Evolutionary conservation across 2,888 invertebrate species (phyloP).

Genomic region (Idaea straminata): DNA sequence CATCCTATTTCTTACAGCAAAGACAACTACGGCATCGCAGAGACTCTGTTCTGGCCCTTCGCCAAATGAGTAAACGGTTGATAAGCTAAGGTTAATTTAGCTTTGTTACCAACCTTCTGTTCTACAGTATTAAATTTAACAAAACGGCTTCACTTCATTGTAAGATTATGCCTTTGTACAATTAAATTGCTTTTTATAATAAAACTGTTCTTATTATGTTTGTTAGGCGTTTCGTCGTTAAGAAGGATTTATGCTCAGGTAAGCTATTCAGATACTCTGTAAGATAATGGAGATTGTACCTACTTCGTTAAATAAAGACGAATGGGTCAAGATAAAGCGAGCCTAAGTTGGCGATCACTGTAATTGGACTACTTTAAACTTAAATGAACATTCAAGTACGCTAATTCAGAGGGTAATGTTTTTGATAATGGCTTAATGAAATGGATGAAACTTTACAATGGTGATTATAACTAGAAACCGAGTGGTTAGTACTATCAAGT

Average conservation of each 20-base stretch:
- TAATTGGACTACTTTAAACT: constrained; percentile 7
- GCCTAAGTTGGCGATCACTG: constrained; percentile 5
- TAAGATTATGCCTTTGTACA: constrained; percentile 32
- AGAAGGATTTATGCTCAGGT: constrained; percentile 18
- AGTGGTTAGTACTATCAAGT: background rate
- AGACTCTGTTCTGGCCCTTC: constrained; percentile 43
- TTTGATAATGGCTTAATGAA: constrained; percentile 5
- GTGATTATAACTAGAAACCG: background rate
- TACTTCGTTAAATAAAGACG: constrained; percentile 12
- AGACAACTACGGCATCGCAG: constrained; percentile 34
- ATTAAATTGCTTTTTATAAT: constrained; percentile 23
- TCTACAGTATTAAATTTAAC: constrained; percentile 38
- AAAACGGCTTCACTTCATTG: constrained; percentile 37
- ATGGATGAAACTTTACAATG: background rate
- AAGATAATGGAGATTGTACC: constrained; percentile 16
- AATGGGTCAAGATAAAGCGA: constrained; percentile 14
- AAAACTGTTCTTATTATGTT: constrained; percentile 12
- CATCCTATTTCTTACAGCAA: constrained; percentile 45
- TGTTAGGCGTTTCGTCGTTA: constrained; percentile 16
- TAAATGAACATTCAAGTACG: constrained; percentile 8
- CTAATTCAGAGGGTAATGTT: constrained; percentile 4
- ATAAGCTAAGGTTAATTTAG: constrained; percentile 63
- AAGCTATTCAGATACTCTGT: constrained; percentile 10
- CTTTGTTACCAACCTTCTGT: constrained; percentile 44
- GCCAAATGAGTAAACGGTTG: constrained; percentile 67